phyloP scores from a whole-genome alignment of 2,888 invertebrate genomes.

The Ditula angustiorana region DNA sequence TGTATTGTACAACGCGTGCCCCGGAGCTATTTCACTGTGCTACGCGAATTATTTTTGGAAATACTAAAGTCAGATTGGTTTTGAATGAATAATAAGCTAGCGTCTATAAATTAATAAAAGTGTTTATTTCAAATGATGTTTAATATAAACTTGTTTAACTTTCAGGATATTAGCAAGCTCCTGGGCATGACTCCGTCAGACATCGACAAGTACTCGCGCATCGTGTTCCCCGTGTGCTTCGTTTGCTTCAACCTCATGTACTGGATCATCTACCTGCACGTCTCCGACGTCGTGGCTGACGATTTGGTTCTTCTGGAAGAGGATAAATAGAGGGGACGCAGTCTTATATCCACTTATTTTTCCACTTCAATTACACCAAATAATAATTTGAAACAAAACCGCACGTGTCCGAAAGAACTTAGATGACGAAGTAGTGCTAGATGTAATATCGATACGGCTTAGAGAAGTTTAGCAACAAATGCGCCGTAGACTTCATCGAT shows the following conservation, averaged over 20 bases:
- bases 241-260: conserved; percentile 99
- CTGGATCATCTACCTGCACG: conserved; percentile 98
- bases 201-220: conserved; percentile 99
- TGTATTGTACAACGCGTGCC: neutral
- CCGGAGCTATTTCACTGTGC: conserved; percentile 1
- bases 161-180: conserved; percentile 94
- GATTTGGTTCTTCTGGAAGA: conserved; percentile 94
- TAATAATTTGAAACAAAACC: conserved; percentile 73
- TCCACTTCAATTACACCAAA: conserved; percentile 52
- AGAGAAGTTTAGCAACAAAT: conserved; percentile 37
- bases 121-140: neutral
- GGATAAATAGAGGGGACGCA: conserved; percentile 80
- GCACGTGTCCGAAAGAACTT: conserved; percentile 24
- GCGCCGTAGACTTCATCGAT: conserved; percentile 44
- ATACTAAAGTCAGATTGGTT: neutral
- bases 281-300: conserved; percentile 97
- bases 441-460: conserved; percentile 31
- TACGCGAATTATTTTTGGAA: conserved; percentile 8
- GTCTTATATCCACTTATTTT: conserved; percentile 73
- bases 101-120: neutral
- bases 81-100: neutral
- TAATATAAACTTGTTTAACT: conserved; percentile 46
- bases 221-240: conserved; percentile 99
- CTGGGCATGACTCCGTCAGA: conserved; percentile 98
- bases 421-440: conserved; percentile 31